Evolutionary conservation across 2,888 invertebrate genomes (phyloP).

Genomic region (Incurvaria masculella): DNA sequence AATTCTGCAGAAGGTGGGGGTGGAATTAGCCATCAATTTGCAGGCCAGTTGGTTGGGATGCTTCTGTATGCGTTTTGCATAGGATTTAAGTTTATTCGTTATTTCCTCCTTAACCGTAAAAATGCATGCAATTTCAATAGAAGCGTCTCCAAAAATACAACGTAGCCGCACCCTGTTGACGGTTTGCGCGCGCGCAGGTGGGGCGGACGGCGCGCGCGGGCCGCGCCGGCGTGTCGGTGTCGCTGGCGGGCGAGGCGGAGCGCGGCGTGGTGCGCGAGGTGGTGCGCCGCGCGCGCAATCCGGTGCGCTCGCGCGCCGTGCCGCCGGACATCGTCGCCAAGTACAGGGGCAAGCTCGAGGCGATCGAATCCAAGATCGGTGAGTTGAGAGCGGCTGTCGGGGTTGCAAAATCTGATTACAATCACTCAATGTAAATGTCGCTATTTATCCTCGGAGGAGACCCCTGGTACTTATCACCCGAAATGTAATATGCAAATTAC

Average conservation of each 20-base stretch:
- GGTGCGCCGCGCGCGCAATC: constrained; percentile 77
- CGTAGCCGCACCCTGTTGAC: too few relatives aligned
- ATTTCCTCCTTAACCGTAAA: too few relatives aligned
- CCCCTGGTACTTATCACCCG: not conserved
- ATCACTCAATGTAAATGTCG: too few relatives aligned
- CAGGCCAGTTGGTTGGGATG: too few relatives aligned
- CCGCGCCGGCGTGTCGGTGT: constrained; percentile 89
- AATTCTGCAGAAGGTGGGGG: too few relatives aligned
- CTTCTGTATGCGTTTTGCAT: too few relatives aligned
- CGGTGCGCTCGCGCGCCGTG: constrained; percentile 85
- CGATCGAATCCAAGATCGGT: constrained; percentile 76
- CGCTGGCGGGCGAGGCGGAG: constrained; percentile 92
- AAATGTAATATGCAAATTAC: not conserved
- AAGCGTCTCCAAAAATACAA: too few relatives aligned
- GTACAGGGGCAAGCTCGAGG: constrained; percentile 70
- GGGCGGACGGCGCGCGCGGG: constrained; percentile 94
- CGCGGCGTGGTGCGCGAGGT: constrained; percentile 88
- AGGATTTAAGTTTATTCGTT: too few relatives aligned
- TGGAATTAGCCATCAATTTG: too few relatives aligned
- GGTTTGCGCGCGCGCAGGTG: too few relatives aligned
- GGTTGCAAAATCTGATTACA: not conserved
- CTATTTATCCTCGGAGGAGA: too few relatives aligned
- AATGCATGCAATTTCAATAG: too few relatives aligned
- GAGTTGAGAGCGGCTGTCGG: constrained; percentile 23
- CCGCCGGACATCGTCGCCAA: constrained; percentile 88